These are phyloP conservation scores for Diacarnus erythraeanus DNA, from an alignment of 37 sponge, comb jelly and placozoan genomes.

Conservation along the genomic window DNA sequence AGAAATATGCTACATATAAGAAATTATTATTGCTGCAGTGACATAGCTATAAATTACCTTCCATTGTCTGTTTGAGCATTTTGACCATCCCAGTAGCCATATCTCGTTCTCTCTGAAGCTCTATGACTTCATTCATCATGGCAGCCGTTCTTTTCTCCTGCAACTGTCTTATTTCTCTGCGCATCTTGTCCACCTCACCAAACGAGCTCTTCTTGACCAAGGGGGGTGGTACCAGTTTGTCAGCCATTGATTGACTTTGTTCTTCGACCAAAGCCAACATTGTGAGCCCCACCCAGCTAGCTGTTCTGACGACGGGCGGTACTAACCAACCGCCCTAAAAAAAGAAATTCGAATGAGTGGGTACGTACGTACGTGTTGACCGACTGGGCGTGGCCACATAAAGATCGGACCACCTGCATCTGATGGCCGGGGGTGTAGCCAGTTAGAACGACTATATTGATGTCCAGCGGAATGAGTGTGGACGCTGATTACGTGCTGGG, in stretches of 20 bases:
- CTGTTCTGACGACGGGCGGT: too few relatives aligned
- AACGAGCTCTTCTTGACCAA: background rate
- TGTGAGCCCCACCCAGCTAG: too few relatives aligned
- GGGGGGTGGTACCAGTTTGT: too few relatives aligned
- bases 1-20: background rate
- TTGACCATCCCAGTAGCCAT: constrained; percentile 27
- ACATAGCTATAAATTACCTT: constrained; percentile 9
- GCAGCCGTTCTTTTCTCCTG: constrained; percentile 66
- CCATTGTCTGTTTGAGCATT: constrained; percentile 30
- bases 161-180: constrained; percentile 59
- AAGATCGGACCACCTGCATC: too few relatives aligned
- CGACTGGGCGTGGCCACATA: too few relatives aligned
- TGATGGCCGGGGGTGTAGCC: too few relatives aligned
- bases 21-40: background rate
- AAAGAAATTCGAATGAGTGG: too few relatives aligned
- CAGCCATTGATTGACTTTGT: too few relatives aligned
- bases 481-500: constrained; percentile 8
- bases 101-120: constrained; percentile 67
- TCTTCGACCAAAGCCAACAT: too few relatives aligned
- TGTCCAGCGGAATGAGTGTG: background rate
- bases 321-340: too few relatives aligned
- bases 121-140: constrained; percentile 54
- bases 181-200: constrained; percentile 44
- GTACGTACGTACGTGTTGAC: too few relatives aligned
- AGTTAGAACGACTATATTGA: too few relatives aligned